Conservation (phyloP, 2,888 invertebrate genomes). For the Mycogona germanica region DNA sequence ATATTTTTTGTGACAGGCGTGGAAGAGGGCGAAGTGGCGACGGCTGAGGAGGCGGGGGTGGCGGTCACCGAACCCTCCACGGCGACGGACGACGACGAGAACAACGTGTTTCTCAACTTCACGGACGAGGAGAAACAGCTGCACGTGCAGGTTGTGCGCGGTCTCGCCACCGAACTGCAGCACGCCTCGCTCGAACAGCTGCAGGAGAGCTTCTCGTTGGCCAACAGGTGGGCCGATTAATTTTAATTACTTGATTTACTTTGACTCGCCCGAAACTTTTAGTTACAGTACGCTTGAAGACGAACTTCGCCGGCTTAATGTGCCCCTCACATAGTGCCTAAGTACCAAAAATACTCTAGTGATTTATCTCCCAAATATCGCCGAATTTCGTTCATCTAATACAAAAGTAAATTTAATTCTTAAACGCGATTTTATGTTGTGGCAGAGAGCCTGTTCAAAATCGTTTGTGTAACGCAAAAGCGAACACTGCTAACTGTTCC, state of each 20-base stretch:
- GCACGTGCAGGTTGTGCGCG: slow-evolving; percentile 30
- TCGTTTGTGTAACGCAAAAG: background rate
- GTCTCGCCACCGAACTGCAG: background rate
- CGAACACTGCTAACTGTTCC: too few relatives aligned
- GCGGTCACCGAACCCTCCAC: background rate
- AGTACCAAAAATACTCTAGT: too few relatives aligned
- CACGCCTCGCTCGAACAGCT: slow-evolving; percentile 25
- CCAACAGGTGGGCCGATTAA: slow-evolving; percentile 29
- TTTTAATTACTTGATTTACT: background rate
- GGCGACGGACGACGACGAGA: slow-evolving; percentile 21
- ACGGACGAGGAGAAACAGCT: slow-evolving; percentile 90
- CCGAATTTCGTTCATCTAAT: too few relatives aligned
- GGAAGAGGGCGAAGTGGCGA: background rate
- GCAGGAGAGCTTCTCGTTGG: slow-evolving; percentile 30
- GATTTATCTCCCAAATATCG: too few relatives aligned
- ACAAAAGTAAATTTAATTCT: too few relatives aligned
- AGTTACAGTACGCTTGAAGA: too few relatives aligned
- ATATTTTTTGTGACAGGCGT: background rate
- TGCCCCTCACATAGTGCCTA: too few relatives aligned
- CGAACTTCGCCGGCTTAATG: too few relatives aligned
- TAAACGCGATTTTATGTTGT: too few relatives aligned
- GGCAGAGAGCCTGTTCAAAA: too few relatives aligned
- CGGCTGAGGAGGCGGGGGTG: slow-evolving; percentile 9
- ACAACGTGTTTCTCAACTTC: slow-evolving; percentile 51
- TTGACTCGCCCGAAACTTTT: too few relatives aligned